phyloP scores from a whole-genome alignment of 2,797 vertebrate genomes.

The Bucorvus abyssinicus region DNA sequence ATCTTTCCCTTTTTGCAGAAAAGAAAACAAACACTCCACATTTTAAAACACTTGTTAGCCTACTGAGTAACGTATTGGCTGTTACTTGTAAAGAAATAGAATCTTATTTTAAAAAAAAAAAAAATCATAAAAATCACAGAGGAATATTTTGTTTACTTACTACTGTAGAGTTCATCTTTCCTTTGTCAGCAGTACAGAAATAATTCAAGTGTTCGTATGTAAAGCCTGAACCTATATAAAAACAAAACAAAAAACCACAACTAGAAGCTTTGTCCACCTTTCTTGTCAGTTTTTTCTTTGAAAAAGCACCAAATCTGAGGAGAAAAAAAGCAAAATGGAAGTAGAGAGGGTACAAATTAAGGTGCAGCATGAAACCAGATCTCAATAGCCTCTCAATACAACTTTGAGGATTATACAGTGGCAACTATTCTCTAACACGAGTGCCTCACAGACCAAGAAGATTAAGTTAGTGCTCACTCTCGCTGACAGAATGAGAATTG shows the following conservation, averaged over 20 bases:
- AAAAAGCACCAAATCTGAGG: neutral
- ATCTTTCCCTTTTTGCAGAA: neutral
- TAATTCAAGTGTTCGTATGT: constrained; percentile 12
- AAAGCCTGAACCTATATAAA: neutral
- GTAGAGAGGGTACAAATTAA: neutral
- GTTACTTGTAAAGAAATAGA: neutral
- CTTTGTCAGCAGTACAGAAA: constrained; percentile 45
- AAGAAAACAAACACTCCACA: neutral
- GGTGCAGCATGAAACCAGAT: constrained; percentile 34
- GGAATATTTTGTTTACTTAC: constrained; percentile 66
- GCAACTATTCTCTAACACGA: constrained; percentile 37
- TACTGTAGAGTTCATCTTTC: constrained; percentile 63
- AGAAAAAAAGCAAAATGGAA: neutral
- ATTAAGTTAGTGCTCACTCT: constrained; percentile 26
- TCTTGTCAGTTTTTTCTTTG: neutral
- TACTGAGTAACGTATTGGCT: neutral
- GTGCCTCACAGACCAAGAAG: neutral
- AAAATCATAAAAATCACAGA: neutral
- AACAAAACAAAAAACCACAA: neutral
- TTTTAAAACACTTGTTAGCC: neutral
- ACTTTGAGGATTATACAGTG: constrained; percentile 38
- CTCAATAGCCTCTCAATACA: neutral
- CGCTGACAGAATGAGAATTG: neutral
- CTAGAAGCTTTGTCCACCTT: neutral
- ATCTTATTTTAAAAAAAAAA: neutral